Conservation (phyloP, 2,113 vertebrate genomes). For the Siphamia tubifer region DNA sequence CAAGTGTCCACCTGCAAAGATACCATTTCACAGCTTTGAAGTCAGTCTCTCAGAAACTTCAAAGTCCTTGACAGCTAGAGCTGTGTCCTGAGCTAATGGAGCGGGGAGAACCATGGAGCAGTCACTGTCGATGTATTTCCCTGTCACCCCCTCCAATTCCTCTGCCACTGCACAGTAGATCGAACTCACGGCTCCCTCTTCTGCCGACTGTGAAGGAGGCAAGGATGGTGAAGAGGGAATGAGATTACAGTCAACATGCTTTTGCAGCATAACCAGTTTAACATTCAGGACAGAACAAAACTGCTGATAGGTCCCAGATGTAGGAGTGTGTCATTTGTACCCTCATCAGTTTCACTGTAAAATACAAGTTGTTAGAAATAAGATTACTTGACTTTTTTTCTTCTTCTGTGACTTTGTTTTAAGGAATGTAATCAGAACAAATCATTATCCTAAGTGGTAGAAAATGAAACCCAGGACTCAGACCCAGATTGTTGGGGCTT, state of each 20-base stretch:
- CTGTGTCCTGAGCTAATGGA: conserved; percentile 66
- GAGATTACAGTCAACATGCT: neutral
- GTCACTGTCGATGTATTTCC: conserved; percentile 86
- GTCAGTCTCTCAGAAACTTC: conserved; percentile 80
- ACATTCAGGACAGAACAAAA: too few relatives aligned
- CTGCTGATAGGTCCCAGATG: neutral
- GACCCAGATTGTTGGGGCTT: too few relatives aligned
- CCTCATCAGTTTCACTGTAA: too few relatives aligned
- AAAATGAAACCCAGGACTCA: too few relatives aligned
- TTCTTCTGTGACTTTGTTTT: too few relatives aligned
- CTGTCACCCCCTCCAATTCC: conserved; percentile 81
- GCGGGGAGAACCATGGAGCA: conserved; percentile 79
- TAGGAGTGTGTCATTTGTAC: neutral
- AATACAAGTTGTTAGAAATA: too few relatives aligned
- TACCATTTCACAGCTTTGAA: conserved; percentile 57
- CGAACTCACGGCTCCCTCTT: conserved; percentile 82
- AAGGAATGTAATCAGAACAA: too few relatives aligned
- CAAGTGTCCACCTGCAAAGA: neutral
- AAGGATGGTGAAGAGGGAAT: neutral
- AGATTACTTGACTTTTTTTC: too few relatives aligned
- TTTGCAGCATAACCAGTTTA: neutral
- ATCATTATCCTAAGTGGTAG: too few relatives aligned
- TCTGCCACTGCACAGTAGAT: conserved; percentile 85
- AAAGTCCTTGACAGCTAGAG: conserved; percentile 81
- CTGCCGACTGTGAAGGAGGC: conserved; percentile 69